Conservation (phyloP, 2,888 invertebrate species). For the Tanytarsus gracilentus region DNA sequence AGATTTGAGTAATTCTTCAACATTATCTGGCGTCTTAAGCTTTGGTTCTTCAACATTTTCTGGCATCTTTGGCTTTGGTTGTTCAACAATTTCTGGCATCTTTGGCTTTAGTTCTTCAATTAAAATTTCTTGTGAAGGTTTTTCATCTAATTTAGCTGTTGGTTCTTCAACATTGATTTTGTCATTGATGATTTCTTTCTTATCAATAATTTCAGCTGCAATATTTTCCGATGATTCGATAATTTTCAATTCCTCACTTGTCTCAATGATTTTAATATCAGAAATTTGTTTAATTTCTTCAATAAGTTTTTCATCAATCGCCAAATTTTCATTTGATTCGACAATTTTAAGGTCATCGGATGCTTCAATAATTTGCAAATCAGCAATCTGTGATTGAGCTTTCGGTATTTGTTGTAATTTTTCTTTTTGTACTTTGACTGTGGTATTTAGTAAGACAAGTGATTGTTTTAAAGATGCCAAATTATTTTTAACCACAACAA, state of each 20-base stretch:
- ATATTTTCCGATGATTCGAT: conserved; percentile 4
- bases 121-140: too few species aligned
- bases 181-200: too few species aligned
- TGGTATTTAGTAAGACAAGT: conserved; percentile 33
- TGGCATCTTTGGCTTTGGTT: too few species aligned
- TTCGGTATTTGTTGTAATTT: conserved; percentile 33
- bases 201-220: not conserved
- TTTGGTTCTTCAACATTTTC: too few species aligned
- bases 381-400: conserved; percentile 37
- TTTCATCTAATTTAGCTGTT: too few species aligned
- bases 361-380: conserved; percentile 32
- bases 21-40: too few species aligned
- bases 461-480: conserved; percentile 1
- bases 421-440: not conserved
- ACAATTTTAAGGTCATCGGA: conserved; percentile 34
- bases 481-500: conserved; percentile 6
- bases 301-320: not conserved
- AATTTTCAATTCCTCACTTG: not conserved
- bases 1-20: too few species aligned
- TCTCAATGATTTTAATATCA: not conserved
- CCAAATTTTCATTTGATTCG: conserved; percentile 38
- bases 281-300: too few species aligned
- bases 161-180: too few species aligned
- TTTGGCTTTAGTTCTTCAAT: too few species aligned
- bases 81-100: too few species aligned